Base-by-base conservation (phyloP, 2,888 invertebrate species). In the Boloria euphrosyne region DNA sequence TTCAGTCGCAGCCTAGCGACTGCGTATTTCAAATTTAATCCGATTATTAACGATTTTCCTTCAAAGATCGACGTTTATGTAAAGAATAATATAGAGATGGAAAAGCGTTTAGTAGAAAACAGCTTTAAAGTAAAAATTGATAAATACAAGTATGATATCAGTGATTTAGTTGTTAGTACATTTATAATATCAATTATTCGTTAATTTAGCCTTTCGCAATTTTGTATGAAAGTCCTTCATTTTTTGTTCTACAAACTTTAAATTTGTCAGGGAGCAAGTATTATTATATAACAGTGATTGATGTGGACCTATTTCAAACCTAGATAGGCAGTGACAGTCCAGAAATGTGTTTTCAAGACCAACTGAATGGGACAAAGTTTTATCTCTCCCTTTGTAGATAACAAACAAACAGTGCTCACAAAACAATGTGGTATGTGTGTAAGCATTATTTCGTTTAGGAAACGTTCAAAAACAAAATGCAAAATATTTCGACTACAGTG, bases 321-420 rank as follows among this genome's bases (percentile, higher is more conserved):
- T 54, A 59, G 52, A 17, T 43, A n/a, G 44, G 55, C 60, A 14
- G 47, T 60, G 59, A 63, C 59, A 62, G 54, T 44, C 53, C 60
- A 57, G 22, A 68, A 68, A 65, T 65, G 64, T 62, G 57, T 62
- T 61, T 62, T 65, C 61, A 65, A 70, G 62, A 52, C 52, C 57
- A 31, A 53, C 43, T 58, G 52, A 67, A 67, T 57, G 43, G 61
- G 57, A 66, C 14, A 49, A 53, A 62, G 59, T 63, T 66, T 65
- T 65, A 65, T 68, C 59, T 62, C 50, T 54, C 54, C 46, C 68
- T 68, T 68, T 68, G 68, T 62, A 66, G 59, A 68, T 68, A 68
- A 68, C 59, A 58, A 62, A 64, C 60, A 67, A 60, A 60, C 43
- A 43, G 64, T n/a, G 31, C 44, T 63, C 50, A 5, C 43, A 31